These are phyloP conservation scores for Drosophila buzzatii DNA, from an alignment of 2,888 invertebrate genomes.

Conservation along the genomic window DNA sequence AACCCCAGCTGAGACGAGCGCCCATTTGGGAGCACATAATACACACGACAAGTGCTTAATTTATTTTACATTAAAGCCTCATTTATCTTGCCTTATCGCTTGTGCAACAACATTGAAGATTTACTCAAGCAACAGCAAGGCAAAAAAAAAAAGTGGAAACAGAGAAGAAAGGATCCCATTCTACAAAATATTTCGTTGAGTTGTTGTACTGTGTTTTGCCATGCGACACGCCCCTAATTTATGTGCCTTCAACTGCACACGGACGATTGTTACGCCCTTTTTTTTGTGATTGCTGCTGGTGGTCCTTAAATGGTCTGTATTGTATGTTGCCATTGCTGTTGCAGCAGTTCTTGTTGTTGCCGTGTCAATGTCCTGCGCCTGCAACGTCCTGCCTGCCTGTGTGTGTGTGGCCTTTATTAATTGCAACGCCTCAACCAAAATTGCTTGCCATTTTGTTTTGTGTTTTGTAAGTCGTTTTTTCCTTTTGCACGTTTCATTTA, in stretches of 20 bases:
- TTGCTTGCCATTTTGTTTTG: slow-evolving; percentile 64
- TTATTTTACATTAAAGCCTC: slow-evolving; percentile 80
- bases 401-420: slow-evolving; percentile 71
- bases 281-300: slow-evolving; percentile 53
- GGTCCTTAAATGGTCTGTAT: slow-evolving; percentile 17
- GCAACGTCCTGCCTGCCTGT: slow-evolving; percentile 24
- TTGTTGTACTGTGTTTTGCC: slow-evolving; percentile 32
- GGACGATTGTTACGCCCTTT: slow-evolving; percentile 65
- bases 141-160: slow-evolving; percentile 4
- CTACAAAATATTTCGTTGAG: slow-evolving; percentile 40
- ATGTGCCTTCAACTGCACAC: slow-evolving; percentile 75
- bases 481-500: slow-evolving; percentile 14
- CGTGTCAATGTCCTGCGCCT: slow-evolving; percentile 67
- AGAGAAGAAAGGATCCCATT: slow-evolving; percentile 16
- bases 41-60: slow-evolving; percentile 79
- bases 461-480: slow-evolving; percentile 33
- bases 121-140: slow-evolving; percentile 50
- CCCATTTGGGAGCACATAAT: slow-evolving; percentile 46
- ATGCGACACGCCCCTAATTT: slow-evolving; percentile 73
- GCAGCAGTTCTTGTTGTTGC: slow-evolving; percentile 33
- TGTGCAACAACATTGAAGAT: slow-evolving; percentile 78
- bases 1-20: slow-evolving; percentile 13
- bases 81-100: slow-evolving; percentile 79
- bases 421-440: slow-evolving; percentile 80
- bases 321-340: slow-evolving; percentile 25